Evolutionary conservation across 2,888 invertebrate species (phyloP), one percentile per base, ranked within the genome.

Genomic region (Lydus trimaculatus): DNA sequence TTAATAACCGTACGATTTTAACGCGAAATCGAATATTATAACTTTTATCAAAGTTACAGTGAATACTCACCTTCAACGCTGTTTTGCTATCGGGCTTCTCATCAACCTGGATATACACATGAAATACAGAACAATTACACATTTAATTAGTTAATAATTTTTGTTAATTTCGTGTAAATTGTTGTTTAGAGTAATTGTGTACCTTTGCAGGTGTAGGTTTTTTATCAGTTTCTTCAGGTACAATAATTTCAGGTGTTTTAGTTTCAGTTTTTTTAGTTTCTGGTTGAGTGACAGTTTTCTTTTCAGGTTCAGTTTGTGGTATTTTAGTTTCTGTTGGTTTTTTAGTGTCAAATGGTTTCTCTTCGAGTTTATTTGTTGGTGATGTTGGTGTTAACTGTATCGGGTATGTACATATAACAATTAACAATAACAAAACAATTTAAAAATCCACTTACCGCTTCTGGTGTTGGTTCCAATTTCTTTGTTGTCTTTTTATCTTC

Each of bases 351-450:
- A 76, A 75, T 73, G 85, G 81, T 80, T 87, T 86, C 36, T 87
- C 88, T 69, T 87, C 88, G 43, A 87, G 83, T 73, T 83, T 79
- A 73, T 83, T 82, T 72, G 75, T 74, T 61, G 81, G 77, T 73
- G 79, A 72, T 72, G 81, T 81, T 73, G 81, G 80, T 77, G 79
- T 80, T 78, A 78, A 79, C 81, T 82, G 73, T 68, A 63, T 70
- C 1, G 20, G n/a, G 64, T 71, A 65, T 6, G n/a, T 33, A 33
- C 17, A 64, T 65, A 71, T 67, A 60, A 63, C 59, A 17, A 59
- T 68, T 69, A 66, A 48, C 63, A 58, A 69, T 36, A 56, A n/a
- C 20, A 58, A 33, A 58, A 56, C 31, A 66, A 63, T 20, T 6
- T 25, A 7, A 5, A 7, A 63, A 64, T 36, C 62, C 64, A 81